These are phyloP conservation scores for Festucalex cinctus DNA, from an alignment of 2,113 vertebrate species.

Conservation along the genomic window DNA sequence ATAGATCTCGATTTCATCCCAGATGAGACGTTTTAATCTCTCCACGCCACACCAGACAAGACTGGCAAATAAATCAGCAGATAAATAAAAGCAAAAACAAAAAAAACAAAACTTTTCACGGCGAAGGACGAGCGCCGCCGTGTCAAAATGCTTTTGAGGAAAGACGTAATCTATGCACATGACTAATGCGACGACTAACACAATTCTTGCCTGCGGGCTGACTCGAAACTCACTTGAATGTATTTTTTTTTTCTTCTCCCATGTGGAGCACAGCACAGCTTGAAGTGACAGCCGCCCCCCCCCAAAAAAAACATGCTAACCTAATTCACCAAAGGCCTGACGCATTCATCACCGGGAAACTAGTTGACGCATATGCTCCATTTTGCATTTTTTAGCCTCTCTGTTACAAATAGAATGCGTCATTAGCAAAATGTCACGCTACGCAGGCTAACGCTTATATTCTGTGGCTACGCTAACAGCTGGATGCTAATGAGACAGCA, in stretches of 20 bases:
- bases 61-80: background rate
- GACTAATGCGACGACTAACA: background rate
- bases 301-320: background rate
- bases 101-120: background rate
- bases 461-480: background rate
- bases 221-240: background rate
- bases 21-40: slow-evolving; percentile 24
- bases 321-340: background rate
- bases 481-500: background rate
- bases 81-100: too few relatives aligned
- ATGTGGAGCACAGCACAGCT: slow-evolving; percentile 6
- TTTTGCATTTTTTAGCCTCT: background rate
- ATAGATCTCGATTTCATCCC: slow-evolving; percentile 39
- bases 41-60: background rate
- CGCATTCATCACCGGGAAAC: background rate
- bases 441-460: background rate
- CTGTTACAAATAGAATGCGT: background rate
- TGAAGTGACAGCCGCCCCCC: background rate
- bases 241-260: background rate
- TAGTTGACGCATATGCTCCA: background rate
- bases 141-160: background rate
- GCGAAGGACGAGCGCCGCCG: background rate
- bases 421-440: background rate
- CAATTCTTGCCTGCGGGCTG: background rate
- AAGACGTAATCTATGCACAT: background rate